Percentiles rank a stretch among this genome's conserved stretches.
phyloP scores from a whole-genome alignment of 2,113 vertebrate genomes.

The Cariama cristata region DNA sequence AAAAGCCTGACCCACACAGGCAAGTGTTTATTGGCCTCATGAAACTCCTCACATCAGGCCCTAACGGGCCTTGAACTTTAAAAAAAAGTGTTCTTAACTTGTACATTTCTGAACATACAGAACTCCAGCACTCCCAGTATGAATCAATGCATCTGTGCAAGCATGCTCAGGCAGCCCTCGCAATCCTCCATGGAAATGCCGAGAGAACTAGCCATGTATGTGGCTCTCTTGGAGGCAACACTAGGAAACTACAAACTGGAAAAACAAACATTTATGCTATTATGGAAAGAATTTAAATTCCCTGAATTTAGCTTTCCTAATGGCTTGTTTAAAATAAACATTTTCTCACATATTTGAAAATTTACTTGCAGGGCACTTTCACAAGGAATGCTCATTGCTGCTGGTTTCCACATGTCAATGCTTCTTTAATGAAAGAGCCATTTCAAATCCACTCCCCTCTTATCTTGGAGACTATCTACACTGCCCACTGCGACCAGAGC shows the following conservation, averaged over 20 bases:
- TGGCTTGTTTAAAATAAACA: background rate
- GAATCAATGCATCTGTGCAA: background rate
- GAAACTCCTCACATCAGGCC: background rate
- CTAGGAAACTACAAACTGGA: background rate
- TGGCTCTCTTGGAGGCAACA: background rate
- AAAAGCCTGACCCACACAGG: background rate
- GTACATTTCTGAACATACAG: background rate
- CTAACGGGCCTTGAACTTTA: background rate
- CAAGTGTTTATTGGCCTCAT: background rate
- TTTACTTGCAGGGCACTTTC: background rate
- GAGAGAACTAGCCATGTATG: background rate
- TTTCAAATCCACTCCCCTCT: slow-evolving; percentile 30
- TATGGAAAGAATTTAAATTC: slow-evolving; percentile 23
- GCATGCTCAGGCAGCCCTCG: background rate
- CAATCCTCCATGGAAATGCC: background rate
- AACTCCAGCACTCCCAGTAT: background rate
- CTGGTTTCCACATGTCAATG: background rate
- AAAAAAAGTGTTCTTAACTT: background rate
- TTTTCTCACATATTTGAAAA: background rate
- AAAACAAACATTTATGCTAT: slow-evolving; percentile 8
- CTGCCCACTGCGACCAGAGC: slow-evolving; percentile 37
- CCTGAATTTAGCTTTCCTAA: background rate
- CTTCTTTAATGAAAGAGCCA: slow-evolving; percentile 6
- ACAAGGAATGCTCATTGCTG: background rate
- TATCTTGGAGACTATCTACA: slow-evolving; percentile 15